Conservation (phyloP, 1,140 invertebrate species). For the Drosophila bocqueti region DNA sequence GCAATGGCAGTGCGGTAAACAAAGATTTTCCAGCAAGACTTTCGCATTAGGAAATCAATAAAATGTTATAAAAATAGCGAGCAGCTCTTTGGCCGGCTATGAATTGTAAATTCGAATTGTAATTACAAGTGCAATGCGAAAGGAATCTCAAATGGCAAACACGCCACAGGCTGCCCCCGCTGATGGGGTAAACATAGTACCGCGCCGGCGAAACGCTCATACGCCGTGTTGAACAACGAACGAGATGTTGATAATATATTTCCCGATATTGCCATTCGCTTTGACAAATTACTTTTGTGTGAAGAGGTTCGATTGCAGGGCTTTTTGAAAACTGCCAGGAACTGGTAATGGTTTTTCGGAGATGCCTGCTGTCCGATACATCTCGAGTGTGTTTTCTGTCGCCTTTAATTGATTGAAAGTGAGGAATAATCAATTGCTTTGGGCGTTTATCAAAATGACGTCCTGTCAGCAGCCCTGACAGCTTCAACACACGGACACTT, state of each 20-base stretch:
- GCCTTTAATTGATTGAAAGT: slow-evolving; percentile 59
- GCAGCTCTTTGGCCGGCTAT: slow-evolving; percentile 65
- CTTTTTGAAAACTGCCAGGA: slow-evolving; percentile 44
- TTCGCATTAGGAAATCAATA: slow-evolving; percentile 72
- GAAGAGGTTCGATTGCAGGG: slow-evolving; percentile 20
- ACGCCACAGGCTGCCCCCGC: slow-evolving; percentile 32
- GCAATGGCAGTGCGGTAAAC: slow-evolving; percentile 57
- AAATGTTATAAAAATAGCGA: slow-evolving; percentile 70
- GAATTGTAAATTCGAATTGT: slow-evolving; percentile 73
- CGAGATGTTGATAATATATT: slow-evolving; percentile 29
- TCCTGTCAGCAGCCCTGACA: slow-evolving; percentile 58
- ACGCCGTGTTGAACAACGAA: slow-evolving; percentile 40
- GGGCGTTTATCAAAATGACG: slow-evolving; percentile 69
- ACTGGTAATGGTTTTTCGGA: slow-evolving; percentile 56
- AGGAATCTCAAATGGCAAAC: slow-evolving; percentile 48
- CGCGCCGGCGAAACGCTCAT: slow-evolving; percentile 41
- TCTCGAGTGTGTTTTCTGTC: slow-evolving; percentile 30
- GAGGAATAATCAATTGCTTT: slow-evolving; percentile 53
- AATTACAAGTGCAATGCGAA: slow-evolving; percentile 67
- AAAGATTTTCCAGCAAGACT: slow-evolving; percentile 62
- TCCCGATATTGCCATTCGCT: slow-evolving; percentile 26
- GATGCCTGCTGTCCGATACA: slow-evolving; percentile 13
- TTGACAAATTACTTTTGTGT: slow-evolving; percentile 43
- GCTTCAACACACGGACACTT: slow-evolving; percentile 38
- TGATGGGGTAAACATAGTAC: slow-evolving; percentile 61